Evolutionary conservation across 1,140 invertebrate species (phyloP), one percentile per base, ranked within the genome.

Genomic region (Octopus bimaculoides): DNA sequence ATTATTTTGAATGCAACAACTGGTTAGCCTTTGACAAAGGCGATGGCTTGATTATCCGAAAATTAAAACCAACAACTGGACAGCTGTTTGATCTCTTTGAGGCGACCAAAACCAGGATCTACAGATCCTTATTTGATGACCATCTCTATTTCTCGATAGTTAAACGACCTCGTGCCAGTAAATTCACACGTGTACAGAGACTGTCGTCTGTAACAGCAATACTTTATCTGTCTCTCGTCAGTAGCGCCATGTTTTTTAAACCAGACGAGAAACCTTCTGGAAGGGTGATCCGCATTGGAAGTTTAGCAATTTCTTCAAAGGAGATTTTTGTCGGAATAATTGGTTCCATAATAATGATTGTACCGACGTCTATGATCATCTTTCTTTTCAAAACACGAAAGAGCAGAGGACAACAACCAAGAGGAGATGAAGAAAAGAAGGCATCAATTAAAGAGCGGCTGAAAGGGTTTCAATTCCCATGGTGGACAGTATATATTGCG

Each of bases 21-120:
- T 75, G 74, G 74, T 53, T 75, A 9, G 17, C 74, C 8, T 53
- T 75, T 14, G 74, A 75, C 17, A 75, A 75, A 75, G 74, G 52
- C 0, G 74, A 75, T 41, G 74, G 74, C 5, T 53, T 10, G n/a
- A 75, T 75, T 52, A 53, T 75, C 8, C 26, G 74, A 75, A 17
- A 41, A 41, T 53, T 75, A 53, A 52, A 52, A 52, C 26, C 52
- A 5, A n/a, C 20, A 17, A 41, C 74, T 10, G 26, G 26, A n/a
- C 9, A 71, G 26, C 6, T 9, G 17, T 6, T n/a, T 20, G 14
- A 71, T 71, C 26, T 71, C 7, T 71, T 71, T 5, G 26, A 14
- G 14, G 26, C 4, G 17, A 71, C 26, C 6, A 71, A 71, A 71
- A 71, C 4, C 26, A n/a, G 74, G 2, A 75, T 53, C 17, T 52